Conservation (phyloP, 1,140 invertebrate species). For the Pomphorhynchus laevis region DNA sequence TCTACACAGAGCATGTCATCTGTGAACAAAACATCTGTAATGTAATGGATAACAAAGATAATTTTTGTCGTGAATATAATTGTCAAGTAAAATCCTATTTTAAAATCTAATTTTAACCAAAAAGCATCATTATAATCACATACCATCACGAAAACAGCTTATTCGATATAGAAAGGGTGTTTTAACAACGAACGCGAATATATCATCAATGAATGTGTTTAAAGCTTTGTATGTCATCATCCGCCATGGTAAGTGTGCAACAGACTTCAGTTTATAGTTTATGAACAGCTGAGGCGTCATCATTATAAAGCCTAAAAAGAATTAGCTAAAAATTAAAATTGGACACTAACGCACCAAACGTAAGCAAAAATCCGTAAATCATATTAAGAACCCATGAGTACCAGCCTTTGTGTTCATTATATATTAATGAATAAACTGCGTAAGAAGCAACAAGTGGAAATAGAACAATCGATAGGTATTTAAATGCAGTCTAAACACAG, state of each 20-base stretch:
- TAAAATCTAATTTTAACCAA: no score
- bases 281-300: slow-evolving; percentile 98
- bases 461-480: slow-evolving; percentile 62
- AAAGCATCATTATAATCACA: slow-evolving; percentile 14
- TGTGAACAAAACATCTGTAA: slow-evolving; percentile 5
- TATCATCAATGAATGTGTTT: slow-evolving; percentile 98
- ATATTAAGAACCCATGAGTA: slow-evolving; percentile 49
- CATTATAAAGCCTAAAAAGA: slow-evolving; percentile 54
- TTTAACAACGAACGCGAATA: slow-evolving; percentile 96
- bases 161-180: slow-evolving; percentile 76
- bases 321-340: neutral
- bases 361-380: slow-evolving; percentile 85
- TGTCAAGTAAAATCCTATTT: no score
- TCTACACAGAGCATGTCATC: no score
- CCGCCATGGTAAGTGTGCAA: slow-evolving; percentile 85
- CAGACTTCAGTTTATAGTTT: slow-evolving; percentile 92
- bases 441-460: slow-evolving; percentile 67
- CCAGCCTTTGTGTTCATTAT: slow-evolving; percentile 91
- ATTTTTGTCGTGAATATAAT: neutral
- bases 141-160: slow-evolving; percentile 74
- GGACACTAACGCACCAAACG: slow-evolving; percentile 34
- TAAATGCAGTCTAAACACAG: slow-evolving; percentile 39
- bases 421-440: slow-evolving; percentile 70
- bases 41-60: neutral
- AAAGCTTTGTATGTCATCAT: slow-evolving; percentile 98